phyloP scores from a whole-genome alignment of 2,113 vertebrate species.

The Phrynosoma blainvillii region DNA sequence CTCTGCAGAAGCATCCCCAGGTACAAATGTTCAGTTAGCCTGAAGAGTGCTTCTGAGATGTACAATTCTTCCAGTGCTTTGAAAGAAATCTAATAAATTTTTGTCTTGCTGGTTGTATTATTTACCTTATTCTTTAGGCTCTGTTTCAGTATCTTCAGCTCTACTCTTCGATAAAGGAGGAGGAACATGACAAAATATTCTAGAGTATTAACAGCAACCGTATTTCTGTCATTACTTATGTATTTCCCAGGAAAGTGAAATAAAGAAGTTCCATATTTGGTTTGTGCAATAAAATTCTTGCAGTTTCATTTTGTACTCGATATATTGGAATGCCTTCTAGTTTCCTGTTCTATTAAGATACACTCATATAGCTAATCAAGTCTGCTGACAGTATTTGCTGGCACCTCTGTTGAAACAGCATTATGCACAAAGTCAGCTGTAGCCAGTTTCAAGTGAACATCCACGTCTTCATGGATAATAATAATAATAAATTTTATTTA shows the following conservation, averaged over 20 bases:
- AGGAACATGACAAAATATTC: no score
- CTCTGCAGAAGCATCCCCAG: not conserved
- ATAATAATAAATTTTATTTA: no score
- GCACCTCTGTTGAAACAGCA: not conserved
- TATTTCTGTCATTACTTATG: not conserved
- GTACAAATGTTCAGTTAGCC: not conserved
- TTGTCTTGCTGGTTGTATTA: not conserved
- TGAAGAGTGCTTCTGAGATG: not conserved
- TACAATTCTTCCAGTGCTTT: not conserved
- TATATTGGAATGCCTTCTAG: not conserved
- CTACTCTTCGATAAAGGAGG: not conserved
- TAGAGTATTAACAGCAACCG: no score
- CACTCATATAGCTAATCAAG: not conserved
- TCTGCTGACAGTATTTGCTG: no score
- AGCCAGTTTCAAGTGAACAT: not conserved
- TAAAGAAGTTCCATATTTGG: not conserved
- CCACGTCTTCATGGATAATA: not conserved
- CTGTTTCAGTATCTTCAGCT: not conserved
- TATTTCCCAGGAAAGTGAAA: not conserved
- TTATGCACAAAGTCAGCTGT: not conserved
- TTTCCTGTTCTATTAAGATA: not conserved
- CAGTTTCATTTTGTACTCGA: not conserved
- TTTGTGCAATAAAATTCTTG: not conserved
- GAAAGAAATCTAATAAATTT: not conserved
- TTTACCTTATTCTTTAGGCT: not conserved